Conservation (phyloP, 2,888 invertebrate species). For the Phyllotreta striolata region DNA sequence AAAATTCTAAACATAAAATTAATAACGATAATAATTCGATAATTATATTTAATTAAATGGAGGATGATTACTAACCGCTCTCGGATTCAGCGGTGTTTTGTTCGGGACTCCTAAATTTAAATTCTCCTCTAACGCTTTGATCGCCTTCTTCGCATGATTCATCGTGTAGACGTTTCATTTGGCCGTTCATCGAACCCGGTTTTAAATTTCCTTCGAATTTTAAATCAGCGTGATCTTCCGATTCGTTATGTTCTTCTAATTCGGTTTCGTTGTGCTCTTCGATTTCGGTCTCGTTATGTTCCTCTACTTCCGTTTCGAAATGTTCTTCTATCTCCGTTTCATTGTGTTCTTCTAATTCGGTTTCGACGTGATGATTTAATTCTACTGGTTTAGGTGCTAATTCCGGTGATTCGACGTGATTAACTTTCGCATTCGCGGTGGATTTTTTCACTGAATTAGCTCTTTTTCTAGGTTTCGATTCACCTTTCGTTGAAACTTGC, state of each 20-base stretch:
- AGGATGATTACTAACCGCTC: slow-evolving; percentile 52
- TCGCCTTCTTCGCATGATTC: slow-evolving; percentile 51
- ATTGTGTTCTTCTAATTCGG: slow-evolving; percentile 28
- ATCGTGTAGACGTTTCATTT: slow-evolving; percentile 41
- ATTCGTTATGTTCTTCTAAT: slow-evolving; percentile 8
- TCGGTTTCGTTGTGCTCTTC: slow-evolving; percentile 18
- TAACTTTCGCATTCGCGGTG: slow-evolving; percentile 29
- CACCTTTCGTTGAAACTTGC: slow-evolving; percentile 35
- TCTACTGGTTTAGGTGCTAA: slow-evolving; percentile 17
- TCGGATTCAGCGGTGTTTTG: slow-evolving; percentile 58
- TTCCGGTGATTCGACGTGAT: slow-evolving; percentile 20
- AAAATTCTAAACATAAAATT: slow-evolving; percentile 48
- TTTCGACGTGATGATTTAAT: slow-evolving; percentile 25
- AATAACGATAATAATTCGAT: neutral
- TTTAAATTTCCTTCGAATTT: slow-evolving; percentile 17
- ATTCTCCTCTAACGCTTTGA: slow-evolving; percentile 48
- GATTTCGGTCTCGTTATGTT: slow-evolving; percentile 22
- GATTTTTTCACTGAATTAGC: slow-evolving; percentile 38
- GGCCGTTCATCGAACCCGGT: slow-evolving; percentile 38
- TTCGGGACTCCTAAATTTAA: slow-evolving; percentile 52
- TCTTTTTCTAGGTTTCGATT: slow-evolving; percentile 40
- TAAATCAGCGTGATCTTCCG: slow-evolving; percentile 18
- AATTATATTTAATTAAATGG: neutral
- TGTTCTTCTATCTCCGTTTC: slow-evolving; percentile 21
- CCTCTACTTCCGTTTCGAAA: slow-evolving; percentile 22